These are phyloP conservation scores for Rhodinocichla rosea DNA, from an alignment of 2,113 vertebrate genomes.

Conservation along the genomic window DNA sequence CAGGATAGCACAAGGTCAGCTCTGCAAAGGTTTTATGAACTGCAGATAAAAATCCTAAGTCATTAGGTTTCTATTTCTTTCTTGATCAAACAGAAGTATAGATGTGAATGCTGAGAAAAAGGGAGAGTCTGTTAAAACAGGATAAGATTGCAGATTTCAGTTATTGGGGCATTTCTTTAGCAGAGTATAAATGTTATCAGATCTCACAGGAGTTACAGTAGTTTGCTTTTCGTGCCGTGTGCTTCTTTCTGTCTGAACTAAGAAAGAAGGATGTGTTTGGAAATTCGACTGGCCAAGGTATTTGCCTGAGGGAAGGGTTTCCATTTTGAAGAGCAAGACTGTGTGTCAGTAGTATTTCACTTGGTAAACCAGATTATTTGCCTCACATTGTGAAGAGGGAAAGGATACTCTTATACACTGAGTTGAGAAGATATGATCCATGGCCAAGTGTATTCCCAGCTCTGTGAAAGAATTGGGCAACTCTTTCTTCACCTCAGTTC, in stretches of 20 bases:
- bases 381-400: not conserved
- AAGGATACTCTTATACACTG: not conserved
- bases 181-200: constrained; percentile 51
- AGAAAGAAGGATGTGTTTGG: constrained; percentile 38
- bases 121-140: constrained; percentile 32
- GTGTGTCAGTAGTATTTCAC: not conserved
- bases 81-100: constrained; percentile 21
- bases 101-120: constrained; percentile 29
- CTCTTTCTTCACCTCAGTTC: constrained; percentile 44
- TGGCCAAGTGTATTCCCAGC: not conserved
- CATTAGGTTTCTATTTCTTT: constrained; percentile 35
- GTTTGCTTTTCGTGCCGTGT: constrained; percentile 1
- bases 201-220: constrained; percentile 14
- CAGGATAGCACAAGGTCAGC: accelerated
- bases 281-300: not conserved
- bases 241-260: constrained; percentile 16
- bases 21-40: not conserved
- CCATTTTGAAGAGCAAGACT: constrained; percentile 4
- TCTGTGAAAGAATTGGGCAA: not conserved
- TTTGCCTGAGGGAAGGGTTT: constrained; percentile 15
- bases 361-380: not conserved
- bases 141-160: constrained; percentile 39
- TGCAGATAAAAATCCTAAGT: constrained; percentile 31
- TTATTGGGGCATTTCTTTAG: constrained; percentile 14
- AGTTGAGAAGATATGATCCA: not conserved